Percentiles rank a stretch among this genome's conserved stretches.
Evolutionary conservation across 2,888 invertebrate species (phyloP).

Genomic region (Lasioglossum malachurum): DNA sequence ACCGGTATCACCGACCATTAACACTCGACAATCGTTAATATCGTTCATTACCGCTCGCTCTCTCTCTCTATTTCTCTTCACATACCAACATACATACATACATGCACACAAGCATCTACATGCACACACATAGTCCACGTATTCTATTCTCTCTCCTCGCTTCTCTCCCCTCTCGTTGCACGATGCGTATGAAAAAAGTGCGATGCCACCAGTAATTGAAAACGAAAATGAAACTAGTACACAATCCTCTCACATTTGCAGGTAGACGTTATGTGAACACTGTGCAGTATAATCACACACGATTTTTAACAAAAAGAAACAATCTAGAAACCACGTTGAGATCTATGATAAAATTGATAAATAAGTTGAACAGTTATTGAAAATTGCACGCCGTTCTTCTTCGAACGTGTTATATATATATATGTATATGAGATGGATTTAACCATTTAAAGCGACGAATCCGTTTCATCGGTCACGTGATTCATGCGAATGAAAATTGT

Average conservation of each 20-base stretch:
- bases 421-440: conserved; percentile 11
- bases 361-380: not conserved
- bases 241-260: conserved; percentile 58
- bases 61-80: not conserved
- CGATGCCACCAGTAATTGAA: conserved; percentile 58
- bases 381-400: not conserved
- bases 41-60: conserved; percentile 50
- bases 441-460: not conserved
- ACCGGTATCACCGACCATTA: conserved; percentile 57
- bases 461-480: not conserved
- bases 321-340: conserved; percentile 10
- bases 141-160: conserved; percentile 27
- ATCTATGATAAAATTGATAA: conserved; percentile 14
- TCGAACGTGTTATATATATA: conserved; percentile 12
- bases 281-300: conserved; percentile 65
- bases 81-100: not conserved
- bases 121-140: conserved; percentile 32
- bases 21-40: conserved; percentile 54
- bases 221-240: conserved; percentile 65
- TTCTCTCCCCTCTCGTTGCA: conserved; percentile 51
- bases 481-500: not conserved
- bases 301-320: not conserved
- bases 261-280: conserved; percentile 61
- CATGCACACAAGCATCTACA: not conserved
- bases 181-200: conserved; percentile 66